A percentile compares a stretch with the other conserved stretches of the same genome.
Conservation (phyloP, 2,113 vertebrate genomes). For the Strix aluco region DNA sequence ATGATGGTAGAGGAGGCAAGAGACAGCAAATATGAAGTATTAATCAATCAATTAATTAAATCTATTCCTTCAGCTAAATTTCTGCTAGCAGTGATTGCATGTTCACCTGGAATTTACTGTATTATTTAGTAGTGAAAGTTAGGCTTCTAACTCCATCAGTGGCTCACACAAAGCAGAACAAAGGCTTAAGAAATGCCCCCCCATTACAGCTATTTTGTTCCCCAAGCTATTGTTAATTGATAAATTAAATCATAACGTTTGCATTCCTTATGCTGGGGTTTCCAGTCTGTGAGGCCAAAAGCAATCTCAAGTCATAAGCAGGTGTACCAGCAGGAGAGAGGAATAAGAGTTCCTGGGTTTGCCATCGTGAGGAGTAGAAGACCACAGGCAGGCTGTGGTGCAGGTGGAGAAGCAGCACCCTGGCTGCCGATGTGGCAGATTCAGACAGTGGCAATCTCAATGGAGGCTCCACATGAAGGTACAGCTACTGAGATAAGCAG, state of each 20-base stretch:
- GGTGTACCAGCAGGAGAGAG: not conserved
- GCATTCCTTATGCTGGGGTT: not conserved
- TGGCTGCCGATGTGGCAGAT: not conserved
- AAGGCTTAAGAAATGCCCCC: not conserved
- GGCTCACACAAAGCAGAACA: not conserved
- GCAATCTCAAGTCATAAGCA: not conserved
- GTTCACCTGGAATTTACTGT: not conserved
- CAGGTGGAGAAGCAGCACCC: fast-evolving
- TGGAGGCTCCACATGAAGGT: not conserved
- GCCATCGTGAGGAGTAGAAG: fast-evolving
- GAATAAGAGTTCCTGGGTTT: not conserved
- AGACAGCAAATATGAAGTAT: not conserved
- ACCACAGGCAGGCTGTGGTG: not conserved
- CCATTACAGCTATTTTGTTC: not conserved
- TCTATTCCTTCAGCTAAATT: not conserved
- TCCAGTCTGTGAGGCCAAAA: not conserved
- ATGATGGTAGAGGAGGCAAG: not conserved
- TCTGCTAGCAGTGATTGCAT: not conserved
- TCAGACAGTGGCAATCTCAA: not conserved
- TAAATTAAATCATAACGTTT: not conserved
- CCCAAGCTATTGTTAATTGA: not conserved
- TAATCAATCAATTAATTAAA: not conserved
- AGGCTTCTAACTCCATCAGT: not conserved
- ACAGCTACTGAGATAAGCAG: not conserved
- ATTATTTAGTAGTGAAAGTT: not conserved